These are phyloP conservation scores for Hypotaenidia okinawae DNA, from an alignment of 2,797 vertebrate genomes.

Conservation along the genomic window DNA sequence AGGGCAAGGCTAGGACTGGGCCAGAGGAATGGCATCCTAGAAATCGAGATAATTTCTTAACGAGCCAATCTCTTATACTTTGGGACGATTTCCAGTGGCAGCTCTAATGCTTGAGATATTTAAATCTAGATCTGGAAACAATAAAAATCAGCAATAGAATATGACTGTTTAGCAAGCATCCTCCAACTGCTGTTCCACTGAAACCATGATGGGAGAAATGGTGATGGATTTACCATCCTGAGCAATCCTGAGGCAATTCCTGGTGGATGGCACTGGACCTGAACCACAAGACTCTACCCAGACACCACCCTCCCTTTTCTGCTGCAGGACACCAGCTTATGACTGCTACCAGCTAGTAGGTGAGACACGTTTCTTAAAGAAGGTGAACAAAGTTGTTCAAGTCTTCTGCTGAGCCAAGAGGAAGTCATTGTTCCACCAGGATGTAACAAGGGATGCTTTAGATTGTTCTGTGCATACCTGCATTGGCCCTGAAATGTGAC, in stretches of 20 bases:
- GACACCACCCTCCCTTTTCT: not conserved
- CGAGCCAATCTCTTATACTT: not conserved
- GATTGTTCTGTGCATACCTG: not conserved
- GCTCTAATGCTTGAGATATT: not conserved
- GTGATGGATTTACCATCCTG: not conserved
- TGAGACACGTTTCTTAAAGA: not conserved
- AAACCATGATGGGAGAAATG: not conserved
- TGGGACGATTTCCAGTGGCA: not conserved
- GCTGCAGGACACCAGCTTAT: not conserved
- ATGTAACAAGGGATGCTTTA: not conserved
- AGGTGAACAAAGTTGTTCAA: not conserved
- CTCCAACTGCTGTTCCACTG: not conserved
- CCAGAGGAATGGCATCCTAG: not conserved
- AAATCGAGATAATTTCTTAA: not conserved
- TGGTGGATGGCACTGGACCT: not conserved
- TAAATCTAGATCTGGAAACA: not conserved
- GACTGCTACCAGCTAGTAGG: not conserved
- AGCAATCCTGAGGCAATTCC: not conserved
- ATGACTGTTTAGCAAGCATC: not conserved
- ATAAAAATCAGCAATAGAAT: not conserved
- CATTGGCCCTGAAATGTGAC: not conserved
- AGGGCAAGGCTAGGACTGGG: rapidly evolving
- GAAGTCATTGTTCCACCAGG: not conserved
- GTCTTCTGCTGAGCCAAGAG: not conserved
- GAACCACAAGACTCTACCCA: not conserved